phyloP scores from a whole-genome alignment of 1,140 invertebrate genomes.

The Nymphalis io region DNA sequence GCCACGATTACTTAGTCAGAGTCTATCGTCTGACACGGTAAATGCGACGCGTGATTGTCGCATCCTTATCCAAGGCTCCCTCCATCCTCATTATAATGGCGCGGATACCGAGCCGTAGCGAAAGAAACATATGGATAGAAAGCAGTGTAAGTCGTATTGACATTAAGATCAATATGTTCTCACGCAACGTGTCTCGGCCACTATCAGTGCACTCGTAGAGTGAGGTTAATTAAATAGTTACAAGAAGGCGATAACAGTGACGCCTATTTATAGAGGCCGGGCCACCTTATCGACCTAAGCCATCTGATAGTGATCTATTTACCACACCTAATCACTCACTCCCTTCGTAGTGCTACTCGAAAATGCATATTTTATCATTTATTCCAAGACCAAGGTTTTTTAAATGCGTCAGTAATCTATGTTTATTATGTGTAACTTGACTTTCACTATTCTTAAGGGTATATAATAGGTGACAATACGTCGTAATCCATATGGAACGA shows the following conservation, averaged over 20 bases:
- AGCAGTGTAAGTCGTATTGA: slow-evolving; percentile 38
- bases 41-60: slow-evolving; percentile 49
- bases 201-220: slow-evolving; percentile 66
- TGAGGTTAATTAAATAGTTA: slow-evolving; percentile 76
- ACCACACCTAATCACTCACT: slow-evolving; percentile 51
- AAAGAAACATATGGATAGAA: slow-evolving; percentile 36
- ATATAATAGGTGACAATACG: slow-evolving; percentile 3
- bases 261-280: slow-evolving; percentile 66
- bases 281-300: slow-evolving; percentile 63
- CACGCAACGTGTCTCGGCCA: slow-evolving; percentile 61
- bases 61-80: slow-evolving; percentile 55
- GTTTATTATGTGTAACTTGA: background rate
- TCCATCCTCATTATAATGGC: slow-evolving; percentile 51
- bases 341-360: slow-evolving; percentile 12
- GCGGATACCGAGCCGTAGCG: slow-evolving; percentile 26
- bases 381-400: background rate
- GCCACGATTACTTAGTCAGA: slow-evolving; percentile 6
- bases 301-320: slow-evolving; percentile 65
- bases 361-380: slow-evolving; percentile 4
- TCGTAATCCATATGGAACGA: background rate
- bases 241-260: slow-evolving; percentile 63
- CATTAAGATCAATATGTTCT: slow-evolving; percentile 65
- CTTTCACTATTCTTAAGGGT: slow-evolving; percentile 4
- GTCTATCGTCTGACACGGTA: slow-evolving; percentile 33
- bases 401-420: background rate